Percentiles rank a stretch among this genome's conserved stretches.
Evolutionary conservation across 2,888 invertebrate genomes (phyloP).

Genomic region (Podabrus alpinus): DNA sequence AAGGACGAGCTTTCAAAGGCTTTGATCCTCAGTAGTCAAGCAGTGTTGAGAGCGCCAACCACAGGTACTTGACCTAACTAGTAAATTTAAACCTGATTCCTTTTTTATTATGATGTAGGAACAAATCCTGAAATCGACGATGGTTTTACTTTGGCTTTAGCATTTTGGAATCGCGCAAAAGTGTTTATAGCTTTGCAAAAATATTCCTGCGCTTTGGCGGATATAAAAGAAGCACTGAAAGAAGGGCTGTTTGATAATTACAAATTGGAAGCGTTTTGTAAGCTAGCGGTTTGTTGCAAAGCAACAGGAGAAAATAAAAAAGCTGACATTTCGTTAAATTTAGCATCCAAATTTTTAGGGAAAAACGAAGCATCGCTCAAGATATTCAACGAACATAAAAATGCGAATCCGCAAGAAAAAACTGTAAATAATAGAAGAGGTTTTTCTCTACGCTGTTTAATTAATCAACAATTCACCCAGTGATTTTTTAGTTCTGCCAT

Average conservation of each 20-base stretch:
- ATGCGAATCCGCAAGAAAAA: slow-evolving; percentile 33
- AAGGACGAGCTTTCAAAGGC: slow-evolving; percentile 63
- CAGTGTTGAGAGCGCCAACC: slow-evolving; percentile 72
- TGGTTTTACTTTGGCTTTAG: slow-evolving; percentile 67
- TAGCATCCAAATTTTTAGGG: slow-evolving; percentile 64
- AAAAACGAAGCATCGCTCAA: slow-evolving; percentile 55
- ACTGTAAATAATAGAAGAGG: slow-evolving; percentile 31
- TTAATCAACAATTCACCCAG: neutral
- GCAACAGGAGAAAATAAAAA: slow-evolving; percentile 64
- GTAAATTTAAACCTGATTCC: neutral
- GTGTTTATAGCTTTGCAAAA: slow-evolving; percentile 63
- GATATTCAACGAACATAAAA: slow-evolving; percentile 56
- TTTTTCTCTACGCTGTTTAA: neutral
- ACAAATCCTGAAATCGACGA: slow-evolving; percentile 58
- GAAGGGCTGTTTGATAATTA: slow-evolving; percentile 65
- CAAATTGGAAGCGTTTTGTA: slow-evolving; percentile 70
- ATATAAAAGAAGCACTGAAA: slow-evolving; percentile 68
- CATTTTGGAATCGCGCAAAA: slow-evolving; percentile 70
- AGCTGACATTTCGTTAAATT: slow-evolving; percentile 67
- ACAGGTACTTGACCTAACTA: slow-evolving; percentile 57
- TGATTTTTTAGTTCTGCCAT: slow-evolving; percentile 25
- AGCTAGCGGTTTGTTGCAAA: slow-evolving; percentile 72
- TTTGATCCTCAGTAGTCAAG: slow-evolving; percentile 69
- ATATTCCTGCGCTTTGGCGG: slow-evolving; percentile 66
- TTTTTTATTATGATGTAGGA: slow-evolving; percentile 30